These are phyloP conservation scores for Clarias batrachus DNA, from an alignment of 2,113 vertebrate genomes.

Conservation along the genomic window DNA sequence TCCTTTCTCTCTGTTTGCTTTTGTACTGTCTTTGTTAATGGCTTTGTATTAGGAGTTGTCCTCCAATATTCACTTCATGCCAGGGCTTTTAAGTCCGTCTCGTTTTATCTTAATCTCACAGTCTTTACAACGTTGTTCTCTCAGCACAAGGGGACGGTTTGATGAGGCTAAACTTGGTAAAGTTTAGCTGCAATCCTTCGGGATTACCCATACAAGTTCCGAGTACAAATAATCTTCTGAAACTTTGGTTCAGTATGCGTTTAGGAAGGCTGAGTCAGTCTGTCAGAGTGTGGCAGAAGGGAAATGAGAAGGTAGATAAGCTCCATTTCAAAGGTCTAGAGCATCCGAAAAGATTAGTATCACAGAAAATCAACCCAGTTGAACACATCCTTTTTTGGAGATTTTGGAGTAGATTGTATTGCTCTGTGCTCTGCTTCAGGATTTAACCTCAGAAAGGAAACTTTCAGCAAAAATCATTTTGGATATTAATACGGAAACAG, in stretches of 20 bases:
- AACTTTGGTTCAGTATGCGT: neutral
- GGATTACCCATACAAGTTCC: neutral
- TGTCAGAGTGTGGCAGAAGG: neutral
- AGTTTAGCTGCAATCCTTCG: neutral
- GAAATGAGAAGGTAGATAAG: neutral
- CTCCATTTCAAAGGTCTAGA: neutral
- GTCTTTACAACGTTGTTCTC: constrained; percentile 46
- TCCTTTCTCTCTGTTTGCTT: constrained; percentile 51
- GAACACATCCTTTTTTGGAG: constrained; percentile 5
- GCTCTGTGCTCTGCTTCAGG: neutral
- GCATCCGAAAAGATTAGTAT: neutral
- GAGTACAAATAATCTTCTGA: neutral
- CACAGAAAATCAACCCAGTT: neutral
- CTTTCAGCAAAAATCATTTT: neutral
- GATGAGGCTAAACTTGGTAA: neutral
- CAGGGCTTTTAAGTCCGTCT: constrained; percentile 37
- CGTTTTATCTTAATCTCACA: constrained; percentile 54
- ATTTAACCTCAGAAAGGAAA: neutral
- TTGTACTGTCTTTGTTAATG: constrained; percentile 57
- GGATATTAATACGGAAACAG: neutral
- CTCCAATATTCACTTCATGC: constrained; percentile 41
- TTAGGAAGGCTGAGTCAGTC: neutral
- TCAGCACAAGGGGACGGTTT: constrained; percentile 7
- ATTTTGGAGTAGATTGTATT: constrained; percentile 15
- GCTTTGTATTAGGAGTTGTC: constrained; percentile 41